phyloP scores from a whole-genome alignment of 2,113 vertebrate genomes.

The Calidris pugnax region DNA sequence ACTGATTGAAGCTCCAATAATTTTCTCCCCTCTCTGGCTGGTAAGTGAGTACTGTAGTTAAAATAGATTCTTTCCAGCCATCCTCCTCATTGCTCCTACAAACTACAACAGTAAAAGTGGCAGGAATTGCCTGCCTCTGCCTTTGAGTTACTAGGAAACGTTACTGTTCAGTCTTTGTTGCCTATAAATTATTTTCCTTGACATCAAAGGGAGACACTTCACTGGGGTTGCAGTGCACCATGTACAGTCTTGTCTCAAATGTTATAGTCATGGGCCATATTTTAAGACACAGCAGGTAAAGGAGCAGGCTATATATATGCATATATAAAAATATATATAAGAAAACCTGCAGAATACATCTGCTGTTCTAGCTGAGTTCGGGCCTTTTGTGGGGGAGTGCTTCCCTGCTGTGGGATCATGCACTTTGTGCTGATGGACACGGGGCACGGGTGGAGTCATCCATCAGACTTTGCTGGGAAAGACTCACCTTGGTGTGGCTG shows the following conservation, averaged over 20 bases:
- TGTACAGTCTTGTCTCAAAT: background rate
- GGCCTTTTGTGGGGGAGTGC: background rate
- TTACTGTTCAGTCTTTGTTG: background rate
- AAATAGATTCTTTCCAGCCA: background rate
- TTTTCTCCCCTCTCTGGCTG: background rate
- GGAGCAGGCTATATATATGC: background rate
- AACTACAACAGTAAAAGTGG: background rate
- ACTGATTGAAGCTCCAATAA: background rate
- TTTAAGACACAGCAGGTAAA: background rate
- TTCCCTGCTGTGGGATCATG: background rate
- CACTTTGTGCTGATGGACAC: background rate
- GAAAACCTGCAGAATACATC: background rate
- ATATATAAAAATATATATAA: background rate
- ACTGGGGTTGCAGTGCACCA: background rate
- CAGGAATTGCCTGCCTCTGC: background rate
- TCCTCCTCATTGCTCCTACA: background rate
- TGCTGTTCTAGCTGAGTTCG: background rate
- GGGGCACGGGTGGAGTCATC: rapidly evolving
- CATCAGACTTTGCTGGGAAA: background rate
- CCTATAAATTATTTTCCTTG: background rate
- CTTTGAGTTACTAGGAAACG: background rate
- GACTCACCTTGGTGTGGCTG: background rate
- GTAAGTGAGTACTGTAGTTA: background rate
- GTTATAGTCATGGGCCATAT: background rate
- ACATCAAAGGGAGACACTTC: background rate